Percentiles rank a stretch among this genome's conserved stretches.
Conservation (phyloP, 2,888 invertebrate genomes). For the Scaptomyza tumidula region DNA sequence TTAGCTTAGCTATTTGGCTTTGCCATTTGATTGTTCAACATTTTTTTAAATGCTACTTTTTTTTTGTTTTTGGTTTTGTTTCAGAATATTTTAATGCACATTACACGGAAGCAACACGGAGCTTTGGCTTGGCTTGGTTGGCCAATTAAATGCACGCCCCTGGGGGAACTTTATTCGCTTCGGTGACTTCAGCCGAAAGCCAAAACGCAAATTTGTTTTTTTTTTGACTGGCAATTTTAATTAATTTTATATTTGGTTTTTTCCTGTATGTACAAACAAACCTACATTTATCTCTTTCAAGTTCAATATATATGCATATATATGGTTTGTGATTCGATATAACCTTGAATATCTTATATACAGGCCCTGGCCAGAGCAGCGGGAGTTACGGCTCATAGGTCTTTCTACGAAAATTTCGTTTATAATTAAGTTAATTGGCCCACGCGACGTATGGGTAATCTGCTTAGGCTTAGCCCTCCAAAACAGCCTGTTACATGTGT, state of each 20-base stretch:
- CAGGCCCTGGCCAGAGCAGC: neutral
- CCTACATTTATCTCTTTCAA: slow-evolving; percentile 13
- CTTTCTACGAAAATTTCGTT: slow-evolving; percentile 35
- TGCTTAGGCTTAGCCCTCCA: slow-evolving; percentile 42
- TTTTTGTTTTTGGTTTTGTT: slow-evolving; percentile 29
- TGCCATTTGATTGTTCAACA: slow-evolving; percentile 35
- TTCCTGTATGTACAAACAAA: neutral
- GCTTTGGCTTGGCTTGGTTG: slow-evolving; percentile 9
- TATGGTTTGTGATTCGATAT: too few species aligned
- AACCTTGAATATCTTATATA: slow-evolving; percentile 20
- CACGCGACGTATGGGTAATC: slow-evolving; percentile 72
- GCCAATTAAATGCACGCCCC: slow-evolving; percentile 61
- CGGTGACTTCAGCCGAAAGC: slow-evolving; percentile 27
- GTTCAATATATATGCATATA: too few species aligned
- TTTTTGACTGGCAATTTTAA: slow-evolving; percentile 35
- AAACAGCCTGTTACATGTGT: slow-evolving; percentile 42
- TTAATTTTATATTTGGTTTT: slow-evolving; percentile 37
- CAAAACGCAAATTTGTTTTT: slow-evolving; percentile 29
- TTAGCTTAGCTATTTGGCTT: slow-evolving; percentile 60
- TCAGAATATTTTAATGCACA: slow-evolving; percentile 51
- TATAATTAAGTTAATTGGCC: slow-evolving; percentile 67
- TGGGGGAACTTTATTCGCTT: slow-evolving; percentile 38
- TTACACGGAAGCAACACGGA: slow-evolving; percentile 55
- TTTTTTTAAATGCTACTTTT: slow-evolving; percentile 7
- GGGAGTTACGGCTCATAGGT: slow-evolving; percentile 8